Evolutionary conservation across 1,140 invertebrate genomes (phyloP).

Genomic region (Eumaeus atala): DNA sequence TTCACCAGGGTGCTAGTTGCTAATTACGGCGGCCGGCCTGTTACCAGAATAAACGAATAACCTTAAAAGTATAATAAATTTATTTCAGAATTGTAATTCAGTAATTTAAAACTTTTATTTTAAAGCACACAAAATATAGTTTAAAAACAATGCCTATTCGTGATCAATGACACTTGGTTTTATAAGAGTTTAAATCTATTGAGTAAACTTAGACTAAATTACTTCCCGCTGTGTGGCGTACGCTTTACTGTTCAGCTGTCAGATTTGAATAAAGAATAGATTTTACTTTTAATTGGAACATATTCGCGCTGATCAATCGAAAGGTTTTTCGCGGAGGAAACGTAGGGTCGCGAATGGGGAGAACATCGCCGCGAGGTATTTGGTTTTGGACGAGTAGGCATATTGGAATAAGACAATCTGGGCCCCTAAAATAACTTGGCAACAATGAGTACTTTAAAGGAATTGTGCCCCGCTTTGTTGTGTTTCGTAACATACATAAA

Average conservation of each 20-base stretch:
- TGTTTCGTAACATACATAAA: conserved; percentile 4
- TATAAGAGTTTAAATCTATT: conserved; percentile 19
- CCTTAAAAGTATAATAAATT: too few relatives aligned
- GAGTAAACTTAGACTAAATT: conserved; percentile 22
- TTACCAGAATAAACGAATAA: too few relatives aligned
- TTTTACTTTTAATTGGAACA: conserved; percentile 62
- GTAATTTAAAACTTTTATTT: too few relatives aligned
- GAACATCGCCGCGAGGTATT: conserved; percentile 45
- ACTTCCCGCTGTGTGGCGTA: conserved; percentile 34
- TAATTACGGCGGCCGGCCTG: too few relatives aligned
- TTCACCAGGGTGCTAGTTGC: too few relatives aligned
- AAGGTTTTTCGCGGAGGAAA: conserved; percentile 34
- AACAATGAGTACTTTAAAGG: conserved; percentile 38
- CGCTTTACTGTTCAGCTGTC: conserved; percentile 34
- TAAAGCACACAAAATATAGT: conserved; percentile 2
- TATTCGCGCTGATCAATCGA: conserved; percentile 55
- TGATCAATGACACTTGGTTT: conserved; percentile 12
- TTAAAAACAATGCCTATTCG: conserved; percentile 8
- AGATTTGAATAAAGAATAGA: conserved; percentile 28
- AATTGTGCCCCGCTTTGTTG: conserved; percentile 1
- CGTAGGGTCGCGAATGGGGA: conserved; percentile 31
- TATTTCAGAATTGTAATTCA: too few relatives aligned
- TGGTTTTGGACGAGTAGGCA: conserved; percentile 43
- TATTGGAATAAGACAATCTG: conserved; percentile 58
- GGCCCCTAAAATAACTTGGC: conserved; percentile 42